These are phyloP conservation scores for Macropis europaea DNA, from an alignment of 2,888 invertebrate species.

Conservation along the genomic window DNA sequence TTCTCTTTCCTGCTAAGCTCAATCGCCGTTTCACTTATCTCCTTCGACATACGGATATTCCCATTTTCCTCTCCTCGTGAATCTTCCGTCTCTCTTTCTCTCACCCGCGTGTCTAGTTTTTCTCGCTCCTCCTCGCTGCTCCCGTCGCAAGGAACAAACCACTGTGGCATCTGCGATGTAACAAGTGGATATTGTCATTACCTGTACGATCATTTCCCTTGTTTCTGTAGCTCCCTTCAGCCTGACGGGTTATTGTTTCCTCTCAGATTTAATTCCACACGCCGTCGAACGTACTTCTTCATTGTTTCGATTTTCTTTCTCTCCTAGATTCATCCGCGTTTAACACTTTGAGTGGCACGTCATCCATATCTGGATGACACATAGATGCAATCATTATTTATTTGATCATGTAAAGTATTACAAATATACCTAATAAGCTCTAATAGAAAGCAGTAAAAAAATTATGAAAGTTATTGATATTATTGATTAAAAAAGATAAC, in stretches of 20 bases:
- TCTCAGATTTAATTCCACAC: background rate
- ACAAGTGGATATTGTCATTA: conserved; percentile 72
- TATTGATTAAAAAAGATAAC: too few relatives aligned
- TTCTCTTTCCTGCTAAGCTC: conserved; percentile 42
- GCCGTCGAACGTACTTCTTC: background rate
- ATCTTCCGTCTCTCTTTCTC: conserved; percentile 10
- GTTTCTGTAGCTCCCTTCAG: conserved; percentile 1
- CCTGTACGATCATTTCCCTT: conserved; percentile 32
- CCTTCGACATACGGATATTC: conserved; percentile 53
- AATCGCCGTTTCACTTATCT: conserved; percentile 55
- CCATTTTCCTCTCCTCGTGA: conserved; percentile 40
- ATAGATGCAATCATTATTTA: too few relatives aligned
- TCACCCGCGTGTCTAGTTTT: background rate
- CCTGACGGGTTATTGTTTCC: background rate
- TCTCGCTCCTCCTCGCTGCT: background rate
- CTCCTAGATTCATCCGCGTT: too few relatives aligned
- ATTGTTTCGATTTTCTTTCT: too few relatives aligned
- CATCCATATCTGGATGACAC: too few relatives aligned
- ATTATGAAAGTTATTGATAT: too few relatives aligned
- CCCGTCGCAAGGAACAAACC: conserved; percentile 23
- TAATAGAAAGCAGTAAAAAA: too few relatives aligned
- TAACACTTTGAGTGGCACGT: too few relatives aligned
- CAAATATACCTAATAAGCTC: too few relatives aligned
- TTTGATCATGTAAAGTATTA: too few relatives aligned
- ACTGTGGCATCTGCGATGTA: conserved; percentile 54